Evolutionary conservation across 23 tunicate genomes (phyloP).

Genomic region (Botrylloides violaceus): DNA sequence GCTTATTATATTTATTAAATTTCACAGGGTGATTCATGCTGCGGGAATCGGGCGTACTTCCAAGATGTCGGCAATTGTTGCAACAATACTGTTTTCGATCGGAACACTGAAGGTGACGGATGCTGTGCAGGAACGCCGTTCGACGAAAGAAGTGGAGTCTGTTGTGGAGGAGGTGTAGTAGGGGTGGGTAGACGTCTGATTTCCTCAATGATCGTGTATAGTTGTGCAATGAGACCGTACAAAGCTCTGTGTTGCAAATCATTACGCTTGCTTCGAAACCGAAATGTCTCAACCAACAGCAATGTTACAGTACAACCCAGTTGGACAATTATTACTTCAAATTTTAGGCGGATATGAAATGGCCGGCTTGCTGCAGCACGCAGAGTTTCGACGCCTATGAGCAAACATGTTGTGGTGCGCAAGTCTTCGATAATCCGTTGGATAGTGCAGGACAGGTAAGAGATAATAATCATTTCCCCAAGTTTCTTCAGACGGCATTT

Average conservation of each 20-base stretch:
- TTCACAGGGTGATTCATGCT: slow-evolving; percentile 38
- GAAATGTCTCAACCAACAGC: too few species aligned
- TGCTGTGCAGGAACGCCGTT: slow-evolving; percentile 16
- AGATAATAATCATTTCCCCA: not conserved
- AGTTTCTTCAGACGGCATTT: too few species aligned
- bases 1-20: too few species aligned
- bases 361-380: slow-evolving; percentile 68
- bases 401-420: slow-evolving; percentile 77
- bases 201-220: too few species aligned
- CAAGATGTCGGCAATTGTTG: slow-evolving; percentile 13
- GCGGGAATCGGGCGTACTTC: slow-evolving; percentile 19
- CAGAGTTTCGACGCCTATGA: slow-evolving; percentile 54
- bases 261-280: too few species aligned
- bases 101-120: slow-evolving; percentile 22
- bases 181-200: too few species aligned
- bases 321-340: too few species aligned
- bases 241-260: too few species aligned
- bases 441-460: slow-evolving; percentile 23
- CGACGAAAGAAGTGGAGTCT: slow-evolving; percentile 19
- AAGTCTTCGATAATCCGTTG: slow-evolving; percentile 53
- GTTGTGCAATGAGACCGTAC: too few species aligned
- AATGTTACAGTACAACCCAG: too few species aligned
- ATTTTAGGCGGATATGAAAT: slow-evolving; percentile 3
- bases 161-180: slow-evolving; percentile 54
- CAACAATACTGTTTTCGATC: slow-evolving; percentile 17